Conservation (phyloP, 2,888 invertebrate genomes). For the Bugulina stolonifera region DNA sequence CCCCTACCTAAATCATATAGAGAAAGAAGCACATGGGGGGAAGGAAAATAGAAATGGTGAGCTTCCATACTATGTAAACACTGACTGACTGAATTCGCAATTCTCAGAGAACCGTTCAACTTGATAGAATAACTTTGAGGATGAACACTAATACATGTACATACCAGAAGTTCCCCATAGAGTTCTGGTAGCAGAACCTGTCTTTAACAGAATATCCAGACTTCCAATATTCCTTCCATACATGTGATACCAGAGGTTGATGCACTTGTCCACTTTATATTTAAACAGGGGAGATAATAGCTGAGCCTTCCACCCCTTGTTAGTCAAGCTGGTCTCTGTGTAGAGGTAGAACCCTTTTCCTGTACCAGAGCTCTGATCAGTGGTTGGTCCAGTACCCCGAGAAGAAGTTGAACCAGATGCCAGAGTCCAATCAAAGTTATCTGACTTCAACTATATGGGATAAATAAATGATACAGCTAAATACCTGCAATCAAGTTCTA, state of each 20-base stretch:
- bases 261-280: slow-evolving; percentile 24
- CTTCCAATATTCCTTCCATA: slow-evolving; percentile 37
- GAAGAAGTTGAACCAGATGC: slow-evolving; percentile 34
- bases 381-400: slow-evolving; percentile 34
- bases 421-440: slow-evolving; percentile 44
- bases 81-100: no score
- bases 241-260: slow-evolving; percentile 39
- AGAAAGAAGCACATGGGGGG: no score
- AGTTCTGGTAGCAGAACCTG: neutral
- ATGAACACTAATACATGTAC: no score
- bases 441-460: slow-evolving; percentile 29
- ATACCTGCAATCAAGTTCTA: no score
- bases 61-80: no score
- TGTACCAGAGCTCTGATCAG: slow-evolving; percentile 40
- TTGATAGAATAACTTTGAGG: no score
- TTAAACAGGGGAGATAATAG: slow-evolving; percentile 27
- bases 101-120: no score
- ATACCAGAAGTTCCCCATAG: neutral
- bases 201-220: slow-evolving; percentile 28
- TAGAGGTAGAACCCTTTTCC: slow-evolving; percentile 41
- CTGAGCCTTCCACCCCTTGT: neutral
- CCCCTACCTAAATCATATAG: no score
- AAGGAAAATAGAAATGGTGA: no score
- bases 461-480: neutral
- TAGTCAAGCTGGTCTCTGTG: slow-evolving; percentile 32